phyloP scores from a whole-genome alignment of 2,888 invertebrate genomes.

The Antheraea yamamai region DNA sequence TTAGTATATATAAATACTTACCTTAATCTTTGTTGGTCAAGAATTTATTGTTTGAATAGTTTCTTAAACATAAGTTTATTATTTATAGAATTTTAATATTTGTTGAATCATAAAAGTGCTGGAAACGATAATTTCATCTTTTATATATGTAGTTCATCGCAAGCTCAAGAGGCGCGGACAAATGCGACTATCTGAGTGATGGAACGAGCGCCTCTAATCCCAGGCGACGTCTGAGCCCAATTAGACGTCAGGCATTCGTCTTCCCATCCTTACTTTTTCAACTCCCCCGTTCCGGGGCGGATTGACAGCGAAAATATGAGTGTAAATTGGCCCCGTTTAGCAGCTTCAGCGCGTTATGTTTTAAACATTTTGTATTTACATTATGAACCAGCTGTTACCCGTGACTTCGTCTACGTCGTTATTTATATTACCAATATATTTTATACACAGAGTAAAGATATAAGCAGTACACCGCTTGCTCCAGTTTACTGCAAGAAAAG shows the following conservation, averaged over 20 bases:
- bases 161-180: slow-evolving; percentile 61
- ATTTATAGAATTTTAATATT: too few species aligned
- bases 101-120: neutral
- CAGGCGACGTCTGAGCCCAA: slow-evolving; percentile 68
- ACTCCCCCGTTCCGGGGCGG: slow-evolving; percentile 39
- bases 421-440: too few species aligned
- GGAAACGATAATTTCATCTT: neutral
- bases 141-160: slow-evolving; percentile 20
- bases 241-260: slow-evolving; percentile 76
- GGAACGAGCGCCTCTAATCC: slow-evolving; percentile 62
- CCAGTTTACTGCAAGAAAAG: too few species aligned
- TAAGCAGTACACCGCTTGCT: too few species aligned
- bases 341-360: neutral
- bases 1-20: too few species aligned
- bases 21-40: too few species aligned
- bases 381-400: neutral
- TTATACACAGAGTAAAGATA: too few species aligned
- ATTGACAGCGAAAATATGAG: slow-evolving; percentile 49
- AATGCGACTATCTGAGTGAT: slow-evolving; percentile 65
- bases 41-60: too few species aligned
- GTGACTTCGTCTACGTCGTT: too few species aligned
- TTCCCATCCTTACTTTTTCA: slow-evolving; percentile 57
- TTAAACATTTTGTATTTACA: neutral
- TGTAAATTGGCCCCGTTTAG: slow-evolving; percentile 39
- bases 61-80: too few species aligned